Conservation (phyloP, 2,888 invertebrate species). For the Ichneumoninae sp. region DNA sequence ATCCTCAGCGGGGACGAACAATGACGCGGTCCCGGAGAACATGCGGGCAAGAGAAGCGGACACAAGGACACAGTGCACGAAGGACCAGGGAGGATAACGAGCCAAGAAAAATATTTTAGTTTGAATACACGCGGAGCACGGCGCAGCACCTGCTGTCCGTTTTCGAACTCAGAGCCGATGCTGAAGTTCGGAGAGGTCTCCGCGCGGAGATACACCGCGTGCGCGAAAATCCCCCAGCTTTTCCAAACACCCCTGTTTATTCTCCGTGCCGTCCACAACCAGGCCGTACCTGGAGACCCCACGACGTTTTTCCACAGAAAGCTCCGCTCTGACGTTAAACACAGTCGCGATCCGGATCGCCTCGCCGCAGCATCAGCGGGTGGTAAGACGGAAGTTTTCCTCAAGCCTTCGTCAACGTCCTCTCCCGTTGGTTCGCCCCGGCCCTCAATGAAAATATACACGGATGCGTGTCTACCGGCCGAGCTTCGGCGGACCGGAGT, state of each 20-base stretch:
- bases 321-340: conserved; percentile 5
- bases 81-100: conserved; percentile 38
- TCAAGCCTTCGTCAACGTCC: conserved; percentile 35
- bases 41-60: conserved; percentile 68
- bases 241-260: conserved; percentile 13
- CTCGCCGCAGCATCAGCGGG: conserved; percentile 42
- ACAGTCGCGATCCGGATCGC: conserved; percentile 10
- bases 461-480: background rate
- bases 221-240: conserved; percentile 56
- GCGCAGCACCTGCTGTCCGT: conserved; percentile 76
- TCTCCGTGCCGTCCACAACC: conserved; percentile 19
- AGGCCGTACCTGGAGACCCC: conserved; percentile 37
- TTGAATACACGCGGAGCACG: conserved; percentile 73
- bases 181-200: background rate
- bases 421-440: background rate
- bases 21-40: conserved; percentile 64
- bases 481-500: conserved; percentile 8
- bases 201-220: background rate
- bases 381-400: conserved; percentile 30
- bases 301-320: conserved; percentile 17
- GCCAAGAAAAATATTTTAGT: conserved; percentile 79
- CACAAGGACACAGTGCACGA: conserved; percentile 64
- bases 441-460: conserved; percentile 31
- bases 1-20: conserved; percentile 70
- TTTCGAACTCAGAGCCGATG: background rate